A percentile compares a stretch with the other conserved stretches of the same genome.
These are phyloP conservation scores for Cerceris rybyensis DNA, from an alignment of 2,888 invertebrate species.

Conservation along the genomic window DNA sequence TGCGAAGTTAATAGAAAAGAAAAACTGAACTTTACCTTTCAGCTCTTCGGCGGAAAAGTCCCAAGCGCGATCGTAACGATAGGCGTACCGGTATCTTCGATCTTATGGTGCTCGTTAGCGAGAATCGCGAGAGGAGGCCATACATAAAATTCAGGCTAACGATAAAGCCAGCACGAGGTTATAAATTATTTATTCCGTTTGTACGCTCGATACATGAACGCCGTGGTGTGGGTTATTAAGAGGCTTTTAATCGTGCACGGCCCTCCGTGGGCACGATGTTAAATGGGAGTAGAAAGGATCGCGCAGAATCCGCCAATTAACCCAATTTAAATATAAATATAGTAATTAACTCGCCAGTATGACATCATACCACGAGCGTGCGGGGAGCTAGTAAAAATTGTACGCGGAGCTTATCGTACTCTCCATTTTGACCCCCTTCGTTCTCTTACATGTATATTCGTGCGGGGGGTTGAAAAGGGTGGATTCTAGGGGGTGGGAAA, in stretches of 20 bases:
- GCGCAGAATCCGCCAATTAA: constrained; percentile 24
- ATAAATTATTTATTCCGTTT: constrained; percentile 13
- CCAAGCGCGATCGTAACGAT: too few species aligned
- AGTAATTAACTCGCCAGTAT: constrained; percentile 1
- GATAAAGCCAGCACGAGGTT: neutral
- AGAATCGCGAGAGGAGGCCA: neutral
- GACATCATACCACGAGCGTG: constrained; percentile 10
- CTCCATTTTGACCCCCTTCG: neutral
- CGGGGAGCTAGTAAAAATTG: neutral
- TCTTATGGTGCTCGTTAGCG: too few species aligned
- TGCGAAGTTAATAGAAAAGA: too few species aligned
- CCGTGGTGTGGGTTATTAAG: constrained; percentile 4
- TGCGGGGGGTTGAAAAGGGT: too few species aligned
- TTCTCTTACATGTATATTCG: neutral
- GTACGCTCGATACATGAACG: neutral
- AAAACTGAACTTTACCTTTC: too few species aligned
- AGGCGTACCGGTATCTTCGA: too few species aligned
- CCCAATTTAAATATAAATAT: constrained; percentile 30
- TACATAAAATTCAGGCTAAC: neutral
- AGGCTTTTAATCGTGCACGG: neutral
- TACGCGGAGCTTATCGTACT: neutral
- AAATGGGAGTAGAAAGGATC: neutral
- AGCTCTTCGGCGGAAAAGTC: too few species aligned
- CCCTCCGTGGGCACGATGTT: neutral
- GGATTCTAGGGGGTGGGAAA: too few species aligned